Percentiles rank a stretch among this genome's conserved stretches.
Evolutionary conservation across 2,113 vertebrate genomes (phyloP).

Genomic region (Ptychochromis oligacanthus): DNA sequence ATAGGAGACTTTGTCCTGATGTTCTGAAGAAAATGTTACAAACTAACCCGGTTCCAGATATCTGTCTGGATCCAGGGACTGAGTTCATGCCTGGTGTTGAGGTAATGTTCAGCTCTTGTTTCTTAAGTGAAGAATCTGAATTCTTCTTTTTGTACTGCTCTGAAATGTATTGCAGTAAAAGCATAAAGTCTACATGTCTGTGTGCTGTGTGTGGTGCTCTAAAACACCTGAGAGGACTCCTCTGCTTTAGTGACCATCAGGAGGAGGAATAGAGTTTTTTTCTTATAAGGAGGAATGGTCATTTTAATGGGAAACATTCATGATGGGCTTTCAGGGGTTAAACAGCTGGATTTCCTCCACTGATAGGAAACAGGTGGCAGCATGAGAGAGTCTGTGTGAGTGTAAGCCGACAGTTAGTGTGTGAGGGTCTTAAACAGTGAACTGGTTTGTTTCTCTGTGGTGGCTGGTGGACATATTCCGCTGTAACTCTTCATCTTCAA

Average conservation of each 20-base stretch:
- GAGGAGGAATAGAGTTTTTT: no score
- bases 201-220: no score
- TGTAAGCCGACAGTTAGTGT: background rate
- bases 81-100: background rate
- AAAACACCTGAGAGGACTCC: no score
- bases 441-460: background rate
- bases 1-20: background rate
- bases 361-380: background rate
- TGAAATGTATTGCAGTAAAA: background rate
- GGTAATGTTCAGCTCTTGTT: background rate
- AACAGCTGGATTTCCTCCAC: background rate
- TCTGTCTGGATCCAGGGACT: no score
- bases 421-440: background rate
- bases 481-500: background rate
- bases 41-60: background rate
- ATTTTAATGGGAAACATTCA: background rate
- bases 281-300: no score
- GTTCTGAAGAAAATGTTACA: background rate
- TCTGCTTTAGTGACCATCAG: no score
- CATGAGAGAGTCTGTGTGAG: background rate
- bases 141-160: background rate
- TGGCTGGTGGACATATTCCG: background rate
- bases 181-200: background rate
- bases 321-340: background rate
- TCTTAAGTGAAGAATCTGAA: background rate